Base-by-base conservation (phyloP, 2,797 vertebrate genomes). In the Sphenodon punctatus region DNA sequence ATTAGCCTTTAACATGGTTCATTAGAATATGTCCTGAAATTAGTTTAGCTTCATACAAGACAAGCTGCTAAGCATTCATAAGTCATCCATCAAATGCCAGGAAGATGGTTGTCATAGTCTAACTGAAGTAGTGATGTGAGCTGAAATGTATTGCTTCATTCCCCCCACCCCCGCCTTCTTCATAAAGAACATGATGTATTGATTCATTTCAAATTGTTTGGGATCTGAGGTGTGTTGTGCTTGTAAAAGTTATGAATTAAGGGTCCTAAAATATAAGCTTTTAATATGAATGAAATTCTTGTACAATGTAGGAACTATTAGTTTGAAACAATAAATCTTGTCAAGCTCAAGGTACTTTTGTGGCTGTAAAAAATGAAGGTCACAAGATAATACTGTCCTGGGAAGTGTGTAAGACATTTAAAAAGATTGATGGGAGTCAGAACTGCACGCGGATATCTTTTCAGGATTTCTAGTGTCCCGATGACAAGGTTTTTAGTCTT, bases 241-340 rank as follows among this genome's bases (percentile, higher is more conserved):
- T 88, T 83, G 48, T 27, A 46, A 80, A 88, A 90, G 68, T 92
- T 94, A 86, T 86, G 88, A 90, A 93, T 89, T 90, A 92, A 93
- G 90, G 73, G 67, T 70, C 79, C 41, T 84, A 78, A 88, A 92
- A 86, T 82, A 67, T 51, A 82, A 85, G 42, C 9, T 87, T 87
- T 89, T 92, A 89, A 91, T 88, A 88, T 74, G 78, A 93, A 92
- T 93, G 49, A 87, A 85, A 92, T 89, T 92, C 85, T 89, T 71
- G 85, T 88, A 59, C 42, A 86, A 23, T 77, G 5, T 67, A 89
- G 76, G 92, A 94, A 93, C 92, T 94, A 92, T 96, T 96, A 95
- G 94, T 93, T 89, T 84, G 90, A 90, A 91, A 95, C 90, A 91
- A 97, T 97, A 97, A 96, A 96, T 97, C 95, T 97, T 96, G 93